Evolutionary conservation across 2,113 vertebrate genomes (phyloP).

Genomic region (Triplophysa rosa): DNA sequence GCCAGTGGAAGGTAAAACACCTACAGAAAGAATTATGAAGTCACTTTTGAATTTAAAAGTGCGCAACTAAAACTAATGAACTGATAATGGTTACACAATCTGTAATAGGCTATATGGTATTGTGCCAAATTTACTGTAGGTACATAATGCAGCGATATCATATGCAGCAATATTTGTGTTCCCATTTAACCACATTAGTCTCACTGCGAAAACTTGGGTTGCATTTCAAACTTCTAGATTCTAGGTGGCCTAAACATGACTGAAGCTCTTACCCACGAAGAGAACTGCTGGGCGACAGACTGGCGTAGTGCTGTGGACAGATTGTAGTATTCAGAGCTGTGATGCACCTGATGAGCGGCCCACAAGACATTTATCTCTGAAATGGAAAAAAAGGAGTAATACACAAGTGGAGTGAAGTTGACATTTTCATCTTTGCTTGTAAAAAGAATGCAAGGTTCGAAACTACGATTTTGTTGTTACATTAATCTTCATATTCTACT

Average conservation of each 20-base stretch:
- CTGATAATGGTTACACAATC: not conserved
- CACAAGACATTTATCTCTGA: conserved; percentile 91
- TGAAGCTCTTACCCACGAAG: conserved; percentile 86
- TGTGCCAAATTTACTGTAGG: not conserved
- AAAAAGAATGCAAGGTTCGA: not conserved
- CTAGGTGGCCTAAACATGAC: not conserved
- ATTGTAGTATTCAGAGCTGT: conserved; percentile 95
- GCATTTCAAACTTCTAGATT: no score
- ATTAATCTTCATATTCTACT: conserved; percentile 69
- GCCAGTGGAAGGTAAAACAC: conserved; percentile 90
- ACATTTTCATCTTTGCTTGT: no score
- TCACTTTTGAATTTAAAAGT: not conserved
- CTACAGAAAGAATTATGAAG: conserved; percentile 60
- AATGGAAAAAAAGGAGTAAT: conserved; percentile 17
- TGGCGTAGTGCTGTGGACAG: conserved; percentile 88
- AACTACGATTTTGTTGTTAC: conserved; percentile 60
- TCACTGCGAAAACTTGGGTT: no score
- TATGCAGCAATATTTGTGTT: not conserved
- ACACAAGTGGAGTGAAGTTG: no score
- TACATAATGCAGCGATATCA: not conserved
- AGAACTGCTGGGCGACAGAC: conserved; percentile 81
- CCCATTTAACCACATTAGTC: no score
- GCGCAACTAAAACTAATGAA: not conserved
- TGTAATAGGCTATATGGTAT: no score
- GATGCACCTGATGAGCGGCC: conserved; percentile 92